Evolutionary conservation across 1,140 invertebrate species (phyloP).

Genomic region (Aphaenogaster ashmeadi): DNA sequence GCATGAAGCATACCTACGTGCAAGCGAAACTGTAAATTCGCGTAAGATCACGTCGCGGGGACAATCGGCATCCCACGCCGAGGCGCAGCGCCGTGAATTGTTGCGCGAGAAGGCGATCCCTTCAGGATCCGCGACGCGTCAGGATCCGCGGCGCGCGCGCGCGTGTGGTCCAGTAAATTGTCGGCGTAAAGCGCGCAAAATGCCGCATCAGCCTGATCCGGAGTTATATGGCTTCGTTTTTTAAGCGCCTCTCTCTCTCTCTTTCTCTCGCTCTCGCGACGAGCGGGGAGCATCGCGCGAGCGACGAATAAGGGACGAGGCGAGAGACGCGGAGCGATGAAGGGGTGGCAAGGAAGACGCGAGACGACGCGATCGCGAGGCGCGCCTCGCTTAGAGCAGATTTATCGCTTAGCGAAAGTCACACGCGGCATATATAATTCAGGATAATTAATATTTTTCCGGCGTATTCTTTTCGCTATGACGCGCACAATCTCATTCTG

Average conservation of each 20-base stretch:
- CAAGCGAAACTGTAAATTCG: conserved; percentile 68
- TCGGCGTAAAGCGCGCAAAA: conserved; percentile 76
- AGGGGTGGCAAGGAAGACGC: background rate
- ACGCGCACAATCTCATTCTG: background rate
- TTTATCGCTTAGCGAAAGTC: conserved; percentile 27
- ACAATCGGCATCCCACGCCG: conserved; percentile 66
- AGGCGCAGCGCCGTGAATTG: conserved; percentile 32
- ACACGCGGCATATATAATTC: background rate
- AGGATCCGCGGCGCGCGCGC: conserved; percentile 36
- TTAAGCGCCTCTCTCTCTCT: conserved; percentile 15
- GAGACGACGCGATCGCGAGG: conserved; percentile 28
- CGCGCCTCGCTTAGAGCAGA: conserved; percentile 24
- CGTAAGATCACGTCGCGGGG: conserved; percentile 66
- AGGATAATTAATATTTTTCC: conserved; percentile 12
- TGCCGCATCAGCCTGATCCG: conserved; percentile 77
- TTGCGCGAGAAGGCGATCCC: conserved; percentile 50
- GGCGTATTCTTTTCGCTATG: background rate
- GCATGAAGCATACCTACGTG: conserved; percentile 55
- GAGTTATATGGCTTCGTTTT: conserved; percentile 71
- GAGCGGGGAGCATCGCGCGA: background rate
- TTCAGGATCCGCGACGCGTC: conserved; percentile 54
- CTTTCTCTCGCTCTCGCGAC: background rate
- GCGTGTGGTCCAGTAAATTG: conserved; percentile 78
- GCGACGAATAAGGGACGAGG: conserved; percentile 7
- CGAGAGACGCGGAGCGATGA: background rate